Evolutionary conservation across 2,888 invertebrate genomes (phyloP), one percentile per base, ranked within the genome.

Genomic region (Drosophila histrio): DNA sequence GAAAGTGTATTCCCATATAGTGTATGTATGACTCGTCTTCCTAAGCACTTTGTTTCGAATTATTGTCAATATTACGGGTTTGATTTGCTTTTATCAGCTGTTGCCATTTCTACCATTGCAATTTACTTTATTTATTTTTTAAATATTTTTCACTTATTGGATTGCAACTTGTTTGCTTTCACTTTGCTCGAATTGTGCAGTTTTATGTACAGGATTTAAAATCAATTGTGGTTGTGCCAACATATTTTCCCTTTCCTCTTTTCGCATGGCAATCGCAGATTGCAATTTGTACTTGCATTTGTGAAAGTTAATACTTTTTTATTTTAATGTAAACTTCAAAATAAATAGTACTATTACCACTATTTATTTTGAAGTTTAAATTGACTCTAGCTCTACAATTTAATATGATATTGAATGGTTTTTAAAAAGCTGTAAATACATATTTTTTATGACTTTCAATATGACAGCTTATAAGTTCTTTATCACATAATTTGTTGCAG

Each of bases 151-250:
- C 56, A 56, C 50, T 66, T 43, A 66, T 66, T 44, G 32, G 34
- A 56, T 56, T 49, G 65, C 65, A 56, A 38, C 44, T 56, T 65
- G 56, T 66, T 66, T 65, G 65, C 65, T 30, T 50, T 66, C 56
- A 66, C 65, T 66, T 66, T 49, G 56, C 65, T 38, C 13, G 36
- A 38, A 24, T 54, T 30, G 47, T 43, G 54, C 64, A 38, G 64
- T 21, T 64, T 39, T 66, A 56, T 56, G 56, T 54, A 21, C 21
- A 38, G 49, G 65, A 66, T 66, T 49, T 49, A 66, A 66, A 66
- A 56, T 65, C 65, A 66, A 66, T 66, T 66, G 65, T 22, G 47
- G 47, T 56, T 53, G 17, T 26, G 46, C 52, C 47, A 57, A 47
- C 57, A 47, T 38, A 39, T 61, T 61, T 39, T 36, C 17, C 17